Percentiles rank a stretch among this genome's conserved stretches.
Conservation (phyloP, 2,888 invertebrate species). For the Magallana nippona region DNA sequence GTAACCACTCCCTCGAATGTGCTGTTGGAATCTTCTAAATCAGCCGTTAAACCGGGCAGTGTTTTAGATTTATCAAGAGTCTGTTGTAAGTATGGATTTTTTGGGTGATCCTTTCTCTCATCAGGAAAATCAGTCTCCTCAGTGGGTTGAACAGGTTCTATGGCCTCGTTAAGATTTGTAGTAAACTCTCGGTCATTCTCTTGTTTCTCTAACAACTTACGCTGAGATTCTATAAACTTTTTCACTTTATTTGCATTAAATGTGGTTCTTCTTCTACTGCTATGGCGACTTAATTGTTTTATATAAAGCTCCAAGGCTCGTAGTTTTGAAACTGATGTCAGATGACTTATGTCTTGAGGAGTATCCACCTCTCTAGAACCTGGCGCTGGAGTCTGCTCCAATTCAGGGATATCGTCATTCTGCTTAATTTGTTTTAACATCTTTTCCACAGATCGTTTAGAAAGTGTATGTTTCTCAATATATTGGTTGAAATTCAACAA, state of each 20-base stretch:
- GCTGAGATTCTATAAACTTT: background rate
- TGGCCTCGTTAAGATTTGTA: background rate
- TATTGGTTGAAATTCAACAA: conserved; percentile 12
- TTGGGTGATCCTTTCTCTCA: background rate
- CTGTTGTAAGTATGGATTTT: background rate
- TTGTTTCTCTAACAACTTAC: background rate
- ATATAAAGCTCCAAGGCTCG: background rate
- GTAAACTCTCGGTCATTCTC: conserved; percentile 3
- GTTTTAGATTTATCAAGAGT: background rate
- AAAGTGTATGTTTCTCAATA: background rate
- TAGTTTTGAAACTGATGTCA: background rate
- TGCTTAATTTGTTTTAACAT: background rate
- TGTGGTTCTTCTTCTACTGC: background rate
- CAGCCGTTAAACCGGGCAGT: background rate
- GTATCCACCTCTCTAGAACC: conserved; percentile 34
- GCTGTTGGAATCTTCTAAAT: background rate
- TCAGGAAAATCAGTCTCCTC: background rate
- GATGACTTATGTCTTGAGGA: background rate
- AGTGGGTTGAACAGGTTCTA: background rate
- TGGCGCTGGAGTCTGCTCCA: background rate
- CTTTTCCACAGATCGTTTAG: background rate
- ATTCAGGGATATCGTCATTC: background rate
- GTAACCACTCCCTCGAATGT: background rate
- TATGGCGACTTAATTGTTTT: background rate
- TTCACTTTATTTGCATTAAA: background rate